Percentiles rank a stretch among this genome's conserved stretches.
phyloP scores from a whole-genome alignment of 2,113 vertebrate species.

The Thermophis baileyi region DNA sequence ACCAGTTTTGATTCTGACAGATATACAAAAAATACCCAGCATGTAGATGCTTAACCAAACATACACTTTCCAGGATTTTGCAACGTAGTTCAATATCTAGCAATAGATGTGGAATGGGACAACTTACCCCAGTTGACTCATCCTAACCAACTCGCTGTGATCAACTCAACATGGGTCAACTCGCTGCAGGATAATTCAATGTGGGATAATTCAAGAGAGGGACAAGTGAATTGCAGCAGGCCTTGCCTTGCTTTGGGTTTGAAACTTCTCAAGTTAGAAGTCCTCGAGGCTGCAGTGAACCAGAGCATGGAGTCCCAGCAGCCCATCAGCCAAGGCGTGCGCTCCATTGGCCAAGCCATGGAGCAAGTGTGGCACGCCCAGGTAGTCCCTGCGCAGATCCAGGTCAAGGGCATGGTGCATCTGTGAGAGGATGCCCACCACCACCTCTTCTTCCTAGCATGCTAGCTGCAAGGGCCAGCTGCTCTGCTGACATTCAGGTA shows the following conservation, averaged over 20 bases:
- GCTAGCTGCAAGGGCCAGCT: background rate
- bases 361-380: background rate
- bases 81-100: background rate
- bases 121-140: background rate
- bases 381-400: background rate
- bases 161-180: background rate
- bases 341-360: background rate
- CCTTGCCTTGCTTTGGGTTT: background rate
- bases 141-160: too few species aligned
- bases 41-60: background rate
- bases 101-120: background rate
- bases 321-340: too few species aligned
- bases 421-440: background rate
- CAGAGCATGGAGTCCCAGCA: background rate
- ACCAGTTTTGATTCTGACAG: background rate
- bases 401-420: background rate
- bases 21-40: background rate
- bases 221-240: background rate
- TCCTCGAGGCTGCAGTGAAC: background rate
- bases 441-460: background rate
- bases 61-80: background rate
- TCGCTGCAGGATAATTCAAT: background rate
- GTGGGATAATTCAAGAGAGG: background rate
- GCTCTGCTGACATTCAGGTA: background rate
- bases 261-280: background rate